Conservation (phyloP, 2,113 vertebrate species). For the Rutilus rutilus region DNA sequence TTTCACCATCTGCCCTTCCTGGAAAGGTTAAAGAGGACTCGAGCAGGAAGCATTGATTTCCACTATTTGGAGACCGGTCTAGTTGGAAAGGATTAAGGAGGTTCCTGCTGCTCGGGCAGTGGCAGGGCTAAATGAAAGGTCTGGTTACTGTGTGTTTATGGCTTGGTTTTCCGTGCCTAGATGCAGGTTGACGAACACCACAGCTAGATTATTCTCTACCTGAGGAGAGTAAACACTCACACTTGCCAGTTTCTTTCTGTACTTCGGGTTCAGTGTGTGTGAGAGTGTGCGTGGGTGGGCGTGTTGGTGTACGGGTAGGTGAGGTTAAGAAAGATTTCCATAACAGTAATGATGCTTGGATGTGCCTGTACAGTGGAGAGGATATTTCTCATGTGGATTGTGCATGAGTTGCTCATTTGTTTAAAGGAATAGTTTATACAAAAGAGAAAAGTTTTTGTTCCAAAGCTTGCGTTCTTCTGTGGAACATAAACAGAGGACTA, state of each 20-base stretch:
- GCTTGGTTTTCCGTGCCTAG: constrained; percentile 20
- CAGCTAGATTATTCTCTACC: constrained; percentile 11
- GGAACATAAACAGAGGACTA: neutral
- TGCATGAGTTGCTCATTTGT: neutral
- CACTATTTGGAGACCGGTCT: constrained; percentile 44
- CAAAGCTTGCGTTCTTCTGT: neutral
- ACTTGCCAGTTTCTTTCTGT: constrained; percentile 30
- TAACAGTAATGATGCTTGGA: constrained; percentile 14
- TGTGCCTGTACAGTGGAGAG: neutral
- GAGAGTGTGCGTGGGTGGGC: constrained; percentile 16
- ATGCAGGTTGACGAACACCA: constrained; percentile 2
- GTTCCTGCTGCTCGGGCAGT: constrained; percentile 40
- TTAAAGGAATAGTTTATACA: neutral
- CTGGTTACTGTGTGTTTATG: constrained; percentile 27
- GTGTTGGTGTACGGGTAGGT: constrained; percentile 30
- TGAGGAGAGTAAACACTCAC: constrained; percentile 30
- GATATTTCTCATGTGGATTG: neutral
- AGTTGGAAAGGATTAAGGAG: constrained; percentile 52
- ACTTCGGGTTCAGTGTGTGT: neutral
- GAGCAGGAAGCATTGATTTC: constrained; percentile 40
- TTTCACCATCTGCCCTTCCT: constrained; percentile 50
- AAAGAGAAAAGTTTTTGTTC: neutral
- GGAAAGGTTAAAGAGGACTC: constrained; percentile 53
- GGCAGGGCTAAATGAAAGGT: constrained; percentile 33
- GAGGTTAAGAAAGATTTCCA: constrained; percentile 21